Evolutionary conservation across 2,113 vertebrate genomes (phyloP).

Genomic region (Pseudolaguvia tuberculata): DNA sequence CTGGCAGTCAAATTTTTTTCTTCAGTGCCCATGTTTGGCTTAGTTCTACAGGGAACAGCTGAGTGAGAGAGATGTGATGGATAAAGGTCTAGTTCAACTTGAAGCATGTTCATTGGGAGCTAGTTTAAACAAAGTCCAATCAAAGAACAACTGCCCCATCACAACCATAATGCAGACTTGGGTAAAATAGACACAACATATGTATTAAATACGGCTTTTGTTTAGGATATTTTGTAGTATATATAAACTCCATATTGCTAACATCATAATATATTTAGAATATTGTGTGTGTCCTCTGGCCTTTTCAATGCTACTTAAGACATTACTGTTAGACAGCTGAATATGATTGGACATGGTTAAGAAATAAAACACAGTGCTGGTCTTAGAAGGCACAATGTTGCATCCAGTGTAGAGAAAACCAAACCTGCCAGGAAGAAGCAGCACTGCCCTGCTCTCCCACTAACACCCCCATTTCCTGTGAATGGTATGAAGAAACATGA

Average conservation of each 20-base stretch:
- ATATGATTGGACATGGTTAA: constrained; percentile 66
- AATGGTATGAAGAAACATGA: constrained; percentile 45
- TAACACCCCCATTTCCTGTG: constrained; percentile 31
- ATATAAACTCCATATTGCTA: not conserved
- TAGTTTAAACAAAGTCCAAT: constrained; percentile 77
- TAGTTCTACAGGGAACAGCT: constrained; percentile 72
- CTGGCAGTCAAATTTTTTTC: constrained; percentile 74
- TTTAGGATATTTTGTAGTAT: not conserved
- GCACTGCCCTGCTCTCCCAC: constrained; percentile 37
- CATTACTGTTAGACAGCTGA: constrained; percentile 71
- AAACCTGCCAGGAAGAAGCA: constrained; percentile 62
- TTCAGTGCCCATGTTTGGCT: constrained; percentile 71
- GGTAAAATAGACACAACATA: no score
- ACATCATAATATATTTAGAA: not conserved
- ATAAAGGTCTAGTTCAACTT: constrained; percentile 66
- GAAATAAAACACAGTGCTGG: constrained; percentile 58
- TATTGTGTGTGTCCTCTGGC: not conserved
- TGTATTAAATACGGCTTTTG: not conserved
- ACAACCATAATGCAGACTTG: constrained; percentile 61
- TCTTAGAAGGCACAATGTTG: constrained; percentile 68
- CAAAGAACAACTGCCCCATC: constrained; percentile 60
- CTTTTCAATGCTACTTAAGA: constrained; percentile 65
- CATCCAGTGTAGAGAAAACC: constrained; percentile 59
- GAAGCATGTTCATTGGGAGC: constrained; percentile 80
- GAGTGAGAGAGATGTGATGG: constrained; percentile 67